phyloP scores from a whole-genome alignment of 2,888 invertebrate genomes.

The Spialia ferax region DNA sequence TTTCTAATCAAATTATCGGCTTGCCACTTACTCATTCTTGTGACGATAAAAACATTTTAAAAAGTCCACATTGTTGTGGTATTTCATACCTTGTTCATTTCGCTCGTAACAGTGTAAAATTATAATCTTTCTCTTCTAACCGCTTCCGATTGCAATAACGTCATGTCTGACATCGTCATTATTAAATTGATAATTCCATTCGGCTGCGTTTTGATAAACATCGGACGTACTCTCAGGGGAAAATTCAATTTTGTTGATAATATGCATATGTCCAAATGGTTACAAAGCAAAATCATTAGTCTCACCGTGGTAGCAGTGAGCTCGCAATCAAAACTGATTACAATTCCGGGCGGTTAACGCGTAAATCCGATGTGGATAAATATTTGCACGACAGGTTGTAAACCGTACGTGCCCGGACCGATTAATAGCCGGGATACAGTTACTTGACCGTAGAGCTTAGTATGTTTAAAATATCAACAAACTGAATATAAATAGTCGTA shows the following conservation, averaged over 20 bases:
- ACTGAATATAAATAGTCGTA: constrained; percentile 41
- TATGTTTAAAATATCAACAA: constrained; percentile 50
- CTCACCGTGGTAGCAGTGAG: constrained; percentile 46
- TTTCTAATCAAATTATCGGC: constrained; percentile 51
- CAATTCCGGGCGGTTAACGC: constrained; percentile 78
- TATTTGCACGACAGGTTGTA: constrained; percentile 84
- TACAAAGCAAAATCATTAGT: constrained; percentile 50
- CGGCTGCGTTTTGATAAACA: constrained; percentile 17
- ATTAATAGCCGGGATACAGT: constrained; percentile 71
- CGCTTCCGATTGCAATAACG: not conserved
- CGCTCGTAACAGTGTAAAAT: constrained; percentile 2
- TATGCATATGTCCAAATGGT: constrained; percentile 38
- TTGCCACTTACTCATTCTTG: constrained; percentile 42
- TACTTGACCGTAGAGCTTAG: constrained; percentile 65
- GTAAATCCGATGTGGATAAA: constrained; percentile 83
- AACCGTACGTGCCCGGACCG: constrained; percentile 73
- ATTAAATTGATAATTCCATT: constrained; percentile 16
- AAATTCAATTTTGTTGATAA: constrained; percentile 34
- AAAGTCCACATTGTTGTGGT: constrained; percentile 27
- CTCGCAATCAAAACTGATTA: constrained; percentile 79
- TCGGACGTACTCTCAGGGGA: constrained; percentile 16
- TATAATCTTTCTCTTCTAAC: constrained; percentile 19
- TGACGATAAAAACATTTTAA: constrained; percentile 44
- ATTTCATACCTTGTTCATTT: constrained; percentile 17
- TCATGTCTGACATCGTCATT: constrained; percentile 3